Evolutionary conservation across 1,140 invertebrate genomes (phyloP), one percentile per base, ranked within the genome.

Genomic region (Stratiolaelaps scimitus): DNA sequence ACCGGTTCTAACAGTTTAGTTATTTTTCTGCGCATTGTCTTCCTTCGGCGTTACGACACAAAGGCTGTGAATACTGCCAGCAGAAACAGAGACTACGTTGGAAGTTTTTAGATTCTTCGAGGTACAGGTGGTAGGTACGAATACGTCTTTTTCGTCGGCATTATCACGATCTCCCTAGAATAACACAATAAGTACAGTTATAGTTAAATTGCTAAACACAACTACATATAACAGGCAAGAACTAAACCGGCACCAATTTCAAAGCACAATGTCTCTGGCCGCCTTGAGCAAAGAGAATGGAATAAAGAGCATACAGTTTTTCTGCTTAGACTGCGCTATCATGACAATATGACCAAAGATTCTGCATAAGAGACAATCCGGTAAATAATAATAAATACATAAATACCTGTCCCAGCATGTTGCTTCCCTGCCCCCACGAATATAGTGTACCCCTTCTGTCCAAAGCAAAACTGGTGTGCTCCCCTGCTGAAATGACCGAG

Each of bases 391-490:
- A 40, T 40, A 40, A 60, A 34, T 60, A 26, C 2, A 15, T 26
- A 60, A 23, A 60, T 20, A 26, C 53, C 34, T 60, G 53, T 23
- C 53, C 53, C 20, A 60, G 53, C 17, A 60, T 26, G 34, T 60
- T 60, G 26, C 26, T 60, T 26, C 53, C 53, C 53, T 60, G 53
- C 6, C 53, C 53, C 53, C 53, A 60, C 4, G 53, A 60, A 26
- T 34, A 60, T 15, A 60, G 53, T 60, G 17, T 26, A 2, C 53
- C 53, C 15, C 26, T 34, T 26, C 26, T 60, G 53, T 60, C 53
- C 53, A 60, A 23, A 60, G 53, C 53, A 34, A 60, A 60, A 10
- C 53, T 60, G 17, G 53, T 60, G 23, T 60, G 53, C 2, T 60
- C 53, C 17, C 53, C 53, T 1, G 53, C 53, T 17, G 53, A 26